Evolutionary conservation across 2,888 invertebrate species (phyloP).

Genomic region (Myopa testacea): DNA sequence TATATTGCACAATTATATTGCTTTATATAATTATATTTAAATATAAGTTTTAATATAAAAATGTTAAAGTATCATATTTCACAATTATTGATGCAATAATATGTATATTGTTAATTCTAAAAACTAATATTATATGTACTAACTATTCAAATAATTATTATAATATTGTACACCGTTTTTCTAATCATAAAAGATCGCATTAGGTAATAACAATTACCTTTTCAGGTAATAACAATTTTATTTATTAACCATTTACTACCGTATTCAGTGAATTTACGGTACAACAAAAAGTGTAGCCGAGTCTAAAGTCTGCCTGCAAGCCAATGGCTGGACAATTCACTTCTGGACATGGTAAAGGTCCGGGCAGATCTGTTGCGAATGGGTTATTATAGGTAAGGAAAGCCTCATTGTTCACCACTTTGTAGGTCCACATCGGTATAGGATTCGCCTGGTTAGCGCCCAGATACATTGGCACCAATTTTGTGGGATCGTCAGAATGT

Average conservation of each 20-base stretch:
- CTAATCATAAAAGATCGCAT: too few relatives aligned
- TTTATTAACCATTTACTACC: constrained; percentile 17
- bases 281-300: constrained; percentile 26
- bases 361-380: constrained; percentile 16
- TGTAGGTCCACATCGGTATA: constrained; percentile 31
- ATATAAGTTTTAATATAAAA: too few relatives aligned
- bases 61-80: too few relatives aligned
- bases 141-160: too few relatives aligned
- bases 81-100: too few relatives aligned
- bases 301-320: constrained; percentile 7
- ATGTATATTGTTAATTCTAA: too few relatives aligned
- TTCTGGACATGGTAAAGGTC: not conserved
- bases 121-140: too few relatives aligned
- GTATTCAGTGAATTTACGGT: not conserved
- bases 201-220: not conserved
- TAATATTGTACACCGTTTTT: too few relatives aligned
- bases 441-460: constrained; percentile 2
- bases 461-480: constrained; percentile 28
- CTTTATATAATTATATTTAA: too few relatives aligned
- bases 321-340: constrained; percentile 8
- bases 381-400: constrained; percentile 31
- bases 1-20: too few relatives aligned
- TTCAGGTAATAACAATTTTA: not conserved
- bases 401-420: constrained; percentile 14
- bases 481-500: not conserved